A percentile compares a stretch with the other conserved stretches of the same genome.
phyloP scores from a whole-genome alignment of 2,888 invertebrate species.

The Camptogramma bilineatum region DNA sequence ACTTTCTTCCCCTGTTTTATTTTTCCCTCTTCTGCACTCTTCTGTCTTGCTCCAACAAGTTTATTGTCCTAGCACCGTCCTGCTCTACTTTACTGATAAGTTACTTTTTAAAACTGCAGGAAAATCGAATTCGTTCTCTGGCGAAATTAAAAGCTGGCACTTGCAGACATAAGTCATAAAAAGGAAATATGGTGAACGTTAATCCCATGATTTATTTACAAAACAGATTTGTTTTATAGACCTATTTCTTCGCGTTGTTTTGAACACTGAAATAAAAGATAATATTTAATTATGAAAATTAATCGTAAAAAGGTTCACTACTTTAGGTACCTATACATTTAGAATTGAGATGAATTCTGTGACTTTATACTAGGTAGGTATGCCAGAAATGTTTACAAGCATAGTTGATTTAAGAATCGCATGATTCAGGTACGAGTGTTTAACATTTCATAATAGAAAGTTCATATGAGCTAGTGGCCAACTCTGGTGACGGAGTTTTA shows the following conservation, averaged over 20 bases:
- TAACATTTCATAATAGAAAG: no score
- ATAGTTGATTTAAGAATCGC: no score
- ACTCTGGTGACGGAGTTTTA: no score
- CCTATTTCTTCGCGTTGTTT: slow-evolving; percentile 15
- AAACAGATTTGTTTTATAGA: slow-evolving; percentile 31
- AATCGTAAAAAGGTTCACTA: background rate
- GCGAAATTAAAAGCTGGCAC: slow-evolving; percentile 82
- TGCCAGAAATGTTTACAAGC: no score
- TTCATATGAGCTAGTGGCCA: no score
- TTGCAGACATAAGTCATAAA: slow-evolving; percentile 82
- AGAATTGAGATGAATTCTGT: no score
- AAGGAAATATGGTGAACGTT: slow-evolving; percentile 75
- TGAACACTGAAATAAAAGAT: background rate
- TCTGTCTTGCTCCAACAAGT: slow-evolving; percentile 49
- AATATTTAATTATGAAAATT: background rate
- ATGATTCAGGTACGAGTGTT: no score
- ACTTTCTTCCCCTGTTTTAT: slow-evolving; percentile 85
- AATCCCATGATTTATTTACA: slow-evolving; percentile 62
- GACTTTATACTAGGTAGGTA: no score
- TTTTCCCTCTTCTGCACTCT: slow-evolving; percentile 77
- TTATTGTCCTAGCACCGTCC: slow-evolving; percentile 57
- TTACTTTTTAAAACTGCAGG: slow-evolving; percentile 83
- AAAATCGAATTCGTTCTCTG: slow-evolving; percentile 80
- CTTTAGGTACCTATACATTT: no score
- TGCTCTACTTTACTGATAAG: slow-evolving; percentile 80